Evolutionary conservation across 1,140 invertebrate species (phyloP).

Genomic region (Diuraphis noxia): DNA sequence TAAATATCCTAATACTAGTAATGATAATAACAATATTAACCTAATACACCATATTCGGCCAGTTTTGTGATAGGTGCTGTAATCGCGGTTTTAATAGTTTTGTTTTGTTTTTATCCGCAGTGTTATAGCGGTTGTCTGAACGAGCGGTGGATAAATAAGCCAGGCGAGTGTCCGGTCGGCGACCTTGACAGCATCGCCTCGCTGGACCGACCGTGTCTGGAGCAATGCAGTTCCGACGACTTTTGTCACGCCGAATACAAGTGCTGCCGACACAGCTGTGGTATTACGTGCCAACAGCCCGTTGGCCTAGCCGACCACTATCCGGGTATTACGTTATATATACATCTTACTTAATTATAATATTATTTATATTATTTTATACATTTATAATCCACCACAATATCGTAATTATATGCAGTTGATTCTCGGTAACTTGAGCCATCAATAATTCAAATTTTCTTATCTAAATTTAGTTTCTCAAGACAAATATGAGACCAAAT

Average conservation of each 20-base stretch:
- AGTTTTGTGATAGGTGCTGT: neutral
- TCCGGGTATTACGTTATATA: constrained; percentile 56
- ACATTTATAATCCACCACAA: neutral
- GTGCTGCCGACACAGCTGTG: constrained; percentile 70
- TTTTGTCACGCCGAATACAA: constrained; percentile 68
- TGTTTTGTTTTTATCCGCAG: constrained; percentile 17
- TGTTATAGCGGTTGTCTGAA: constrained; percentile 54
- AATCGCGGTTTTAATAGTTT: neutral
- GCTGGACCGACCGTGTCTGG: constrained; percentile 66
- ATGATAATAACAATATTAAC: neutral
- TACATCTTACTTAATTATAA: too few relatives aligned
- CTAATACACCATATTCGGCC: neutral
- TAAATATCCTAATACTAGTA: neutral
- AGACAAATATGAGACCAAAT: neutral
- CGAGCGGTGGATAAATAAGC: constrained; percentile 57
- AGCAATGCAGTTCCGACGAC: constrained; percentile 66
- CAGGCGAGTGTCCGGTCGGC: constrained; percentile 59
- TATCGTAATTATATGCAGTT: neutral
- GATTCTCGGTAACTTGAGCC: neutral
- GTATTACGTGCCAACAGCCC: constrained; percentile 68
- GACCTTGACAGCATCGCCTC: constrained; percentile 56
- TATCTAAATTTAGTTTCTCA: neutral
- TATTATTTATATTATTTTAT: neutral
- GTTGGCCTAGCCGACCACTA: constrained; percentile 62
- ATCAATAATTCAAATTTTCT: neutral